Conservation (phyloP, 2,888 invertebrate genomes). For the Enchytraeus crypticus region DNA sequence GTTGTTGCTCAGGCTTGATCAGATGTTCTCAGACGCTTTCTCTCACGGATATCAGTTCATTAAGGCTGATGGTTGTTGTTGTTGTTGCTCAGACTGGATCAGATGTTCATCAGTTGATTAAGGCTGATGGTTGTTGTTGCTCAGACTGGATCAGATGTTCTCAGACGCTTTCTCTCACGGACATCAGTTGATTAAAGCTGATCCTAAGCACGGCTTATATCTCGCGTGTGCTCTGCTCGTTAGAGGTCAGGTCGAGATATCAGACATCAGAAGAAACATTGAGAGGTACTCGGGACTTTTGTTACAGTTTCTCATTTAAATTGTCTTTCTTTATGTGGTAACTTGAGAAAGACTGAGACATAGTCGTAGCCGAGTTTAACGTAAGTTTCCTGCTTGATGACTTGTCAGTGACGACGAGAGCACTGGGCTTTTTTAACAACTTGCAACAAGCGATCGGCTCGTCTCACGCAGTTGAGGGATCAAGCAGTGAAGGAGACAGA, state of each 20-base stretch:
- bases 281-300: slow-evolving; percentile 37
- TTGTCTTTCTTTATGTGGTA: too few species aligned
- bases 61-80: slow-evolving; percentile 40
- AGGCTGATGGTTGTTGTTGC: too few species aligned
- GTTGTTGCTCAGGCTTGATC: slow-evolving; percentile 47
- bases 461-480: too few species aligned
- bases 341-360: too few species aligned
- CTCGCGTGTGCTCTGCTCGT: slow-evolving; percentile 50
- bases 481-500: too few species aligned
- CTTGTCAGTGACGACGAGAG: too few species aligned
- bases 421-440: too few species aligned
- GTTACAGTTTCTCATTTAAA: too few species aligned
- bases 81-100: slow-evolving; percentile 47
- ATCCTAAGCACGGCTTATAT: slow-evolving; percentile 46
- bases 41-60: slow-evolving; percentile 46
- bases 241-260: slow-evolving; percentile 47
- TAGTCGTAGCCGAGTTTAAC: too few species aligned
- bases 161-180: slow-evolving; percentile 47
- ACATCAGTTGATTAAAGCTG: slow-evolving; percentile 45
- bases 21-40: slow-evolving; percentile 50
- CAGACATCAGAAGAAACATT: slow-evolving; percentile 49
- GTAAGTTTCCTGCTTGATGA: too few species aligned
- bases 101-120: slow-evolving; percentile 49
- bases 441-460: too few species aligned
- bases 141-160: slow-evolving; percentile 49